Evolutionary conservation across 2,888 invertebrate species (phyloP).

Genomic region (Thymelicus acteon): DNA sequence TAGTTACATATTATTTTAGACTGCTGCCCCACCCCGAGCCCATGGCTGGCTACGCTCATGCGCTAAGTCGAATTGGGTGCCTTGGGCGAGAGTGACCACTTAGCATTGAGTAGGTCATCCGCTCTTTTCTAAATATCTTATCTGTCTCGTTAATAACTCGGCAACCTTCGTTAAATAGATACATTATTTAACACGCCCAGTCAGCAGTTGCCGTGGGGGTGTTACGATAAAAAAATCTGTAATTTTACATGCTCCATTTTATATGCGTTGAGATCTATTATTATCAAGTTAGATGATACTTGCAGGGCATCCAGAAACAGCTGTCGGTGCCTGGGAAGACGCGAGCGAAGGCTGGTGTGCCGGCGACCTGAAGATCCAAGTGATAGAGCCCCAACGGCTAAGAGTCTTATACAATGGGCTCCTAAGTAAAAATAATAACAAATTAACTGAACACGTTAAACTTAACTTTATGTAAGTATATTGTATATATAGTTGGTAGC

Average conservation of each 20-base stretch:
- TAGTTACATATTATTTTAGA: no score
- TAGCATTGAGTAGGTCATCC: no score
- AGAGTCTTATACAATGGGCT: constrained; percentile 89
- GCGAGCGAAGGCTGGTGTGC: constrained; percentile 79
- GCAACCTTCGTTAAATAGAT: no score
- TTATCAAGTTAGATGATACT: constrained; percentile 8
- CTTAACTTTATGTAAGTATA: constrained; percentile 86
- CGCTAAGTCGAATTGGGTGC: no score
- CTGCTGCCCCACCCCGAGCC: no score
- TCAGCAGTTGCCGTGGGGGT: no score
- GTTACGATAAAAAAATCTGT: not conserved
- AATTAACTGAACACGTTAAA: constrained; percentile 62
- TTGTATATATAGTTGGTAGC: no score
- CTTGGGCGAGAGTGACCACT: no score
- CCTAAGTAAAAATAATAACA: constrained; percentile 76
- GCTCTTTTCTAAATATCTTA: no score
- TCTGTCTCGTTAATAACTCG: no score
- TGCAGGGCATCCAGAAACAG: constrained; percentile 83
- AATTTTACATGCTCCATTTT: not conserved
- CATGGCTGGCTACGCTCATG: no score
- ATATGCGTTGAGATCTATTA: not conserved
- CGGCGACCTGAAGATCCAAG: constrained; percentile 85
- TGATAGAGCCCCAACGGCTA: constrained; percentile 86
- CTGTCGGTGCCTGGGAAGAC: constrained; percentile 63
- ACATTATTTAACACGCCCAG: no score